phyloP scores from a whole-genome alignment of 2,797 vertebrate species.

The Epinephelus malabaricus region DNA sequence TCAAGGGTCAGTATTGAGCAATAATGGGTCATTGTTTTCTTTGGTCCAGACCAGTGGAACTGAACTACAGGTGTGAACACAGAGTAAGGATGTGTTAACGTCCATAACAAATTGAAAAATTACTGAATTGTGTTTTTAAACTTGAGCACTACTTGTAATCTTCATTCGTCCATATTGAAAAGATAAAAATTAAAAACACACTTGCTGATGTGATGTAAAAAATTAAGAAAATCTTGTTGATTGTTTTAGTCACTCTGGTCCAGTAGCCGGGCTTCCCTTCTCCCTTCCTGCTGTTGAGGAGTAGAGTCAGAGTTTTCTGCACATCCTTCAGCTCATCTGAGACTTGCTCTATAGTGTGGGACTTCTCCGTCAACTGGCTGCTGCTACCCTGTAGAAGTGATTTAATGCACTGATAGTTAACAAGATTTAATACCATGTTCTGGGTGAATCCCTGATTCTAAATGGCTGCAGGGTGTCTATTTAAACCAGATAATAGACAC shows the following conservation, averaged over 20 bases:
- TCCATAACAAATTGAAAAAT: too few species aligned
- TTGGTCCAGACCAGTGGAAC: too few species aligned
- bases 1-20: too few species aligned
- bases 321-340: slow-evolving; percentile 46
- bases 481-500: too few species aligned
- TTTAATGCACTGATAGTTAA: background rate
- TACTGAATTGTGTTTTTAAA: too few species aligned
- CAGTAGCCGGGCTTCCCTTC: slow-evolving; percentile 53
- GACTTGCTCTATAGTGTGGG: background rate
- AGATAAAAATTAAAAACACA: slow-evolving; percentile 58
- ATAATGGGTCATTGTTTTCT: too few species aligned
- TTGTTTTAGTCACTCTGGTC: slow-evolving; percentile 50
- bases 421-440: background rate
- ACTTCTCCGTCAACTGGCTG: slow-evolving; percentile 16
- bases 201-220: slow-evolving; percentile 37
- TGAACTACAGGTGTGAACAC: too few species aligned
- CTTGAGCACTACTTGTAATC: background rate
- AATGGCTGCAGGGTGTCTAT: too few species aligned
- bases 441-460: too few species aligned
- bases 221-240: slow-evolving; percentile 64
- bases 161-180: background rate
- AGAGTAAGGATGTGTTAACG: too few species aligned
- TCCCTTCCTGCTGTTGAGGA: background rate
- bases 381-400: slow-evolving; percentile 16
- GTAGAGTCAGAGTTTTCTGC: slow-evolving; percentile 14